phyloP scores from a whole-genome alignment of 2,888 invertebrate species.

The Tineola bisselliella region DNA sequence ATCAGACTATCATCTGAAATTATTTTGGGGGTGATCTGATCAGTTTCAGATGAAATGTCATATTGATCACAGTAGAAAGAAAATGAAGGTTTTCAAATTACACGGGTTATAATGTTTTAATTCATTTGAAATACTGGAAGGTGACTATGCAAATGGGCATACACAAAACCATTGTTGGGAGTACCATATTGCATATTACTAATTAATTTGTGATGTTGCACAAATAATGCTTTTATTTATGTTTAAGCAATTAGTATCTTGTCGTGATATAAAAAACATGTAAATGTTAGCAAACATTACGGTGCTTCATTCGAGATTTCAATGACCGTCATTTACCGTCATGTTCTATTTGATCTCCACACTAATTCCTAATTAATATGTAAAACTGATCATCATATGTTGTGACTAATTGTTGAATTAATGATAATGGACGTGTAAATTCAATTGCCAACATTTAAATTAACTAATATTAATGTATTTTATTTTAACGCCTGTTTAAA shows the following conservation, averaged over 20 bases:
- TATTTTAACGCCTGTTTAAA: too few species aligned
- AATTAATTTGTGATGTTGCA: neutral
- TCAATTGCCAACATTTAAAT: too few species aligned
- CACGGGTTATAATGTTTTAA: neutral
- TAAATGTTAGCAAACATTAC: too few species aligned
- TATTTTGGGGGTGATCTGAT: neutral
- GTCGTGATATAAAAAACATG: too few species aligned
- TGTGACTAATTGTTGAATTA: neutral
- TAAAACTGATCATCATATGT: neutral
- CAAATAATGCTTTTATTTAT: neutral
- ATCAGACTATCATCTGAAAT: neutral
- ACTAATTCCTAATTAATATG: slow-evolving; percentile 3
- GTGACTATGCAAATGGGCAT: neutral
- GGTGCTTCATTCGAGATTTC: neutral
- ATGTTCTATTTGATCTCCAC: neutral
- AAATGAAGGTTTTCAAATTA: neutral
- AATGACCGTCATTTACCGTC: neutral
- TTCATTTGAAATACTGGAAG: neutral
- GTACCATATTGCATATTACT: neutral
- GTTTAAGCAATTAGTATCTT: too few species aligned
- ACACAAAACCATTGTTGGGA: neutral
- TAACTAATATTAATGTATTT: too few species aligned
- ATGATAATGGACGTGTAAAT: neutral
- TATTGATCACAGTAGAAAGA: neutral
- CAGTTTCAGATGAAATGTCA: neutral